These are phyloP conservation scores for Habropoda laboriosa DNA, from an alignment of 1,140 invertebrate genomes.

Conservation along the genomic window DNA sequence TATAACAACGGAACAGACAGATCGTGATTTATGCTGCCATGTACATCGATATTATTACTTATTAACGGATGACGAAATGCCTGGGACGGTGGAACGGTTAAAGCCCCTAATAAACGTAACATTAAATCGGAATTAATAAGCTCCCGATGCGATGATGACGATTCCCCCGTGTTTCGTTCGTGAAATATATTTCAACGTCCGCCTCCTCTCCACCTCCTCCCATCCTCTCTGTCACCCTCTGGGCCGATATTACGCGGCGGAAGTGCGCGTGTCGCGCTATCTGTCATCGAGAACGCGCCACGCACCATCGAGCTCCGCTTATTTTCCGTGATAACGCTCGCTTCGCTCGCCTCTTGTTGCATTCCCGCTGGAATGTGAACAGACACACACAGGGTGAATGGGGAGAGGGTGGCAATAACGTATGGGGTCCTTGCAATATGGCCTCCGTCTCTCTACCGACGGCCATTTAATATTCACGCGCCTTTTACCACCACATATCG, in stretches of 20 bases:
- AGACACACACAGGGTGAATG: background rate
- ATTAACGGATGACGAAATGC: constrained; percentile 13
- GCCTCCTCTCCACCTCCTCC: too few species aligned
- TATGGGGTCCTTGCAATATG: background rate
- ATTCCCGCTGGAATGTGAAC: constrained; percentile 16
- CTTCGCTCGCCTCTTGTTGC: background rate
- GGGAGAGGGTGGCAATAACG: background rate
- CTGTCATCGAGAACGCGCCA: background rate
- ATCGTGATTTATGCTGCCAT: background rate
- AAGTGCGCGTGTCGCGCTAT: background rate
- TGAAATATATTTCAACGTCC: constrained; percentile 25
- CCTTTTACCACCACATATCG: constrained; percentile 21
- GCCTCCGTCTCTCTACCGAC: constrained; percentile 1
- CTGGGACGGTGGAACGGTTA: background rate
- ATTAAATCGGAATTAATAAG: constrained; percentile 34
- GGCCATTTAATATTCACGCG: constrained; percentile 59
- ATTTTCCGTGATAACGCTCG: background rate
- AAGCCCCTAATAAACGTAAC: constrained; percentile 9
- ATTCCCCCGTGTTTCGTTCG: background rate
- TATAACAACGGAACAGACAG: too few species aligned
- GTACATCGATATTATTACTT: constrained; percentile 18
- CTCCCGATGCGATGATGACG: background rate
- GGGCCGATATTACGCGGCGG: background rate
- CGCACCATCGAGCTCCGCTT: constrained; percentile 16
- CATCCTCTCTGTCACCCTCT: too few species aligned